Conservation (phyloP, 2,113 vertebrate genomes). For the Apodemus sylvaticus region DNA sequence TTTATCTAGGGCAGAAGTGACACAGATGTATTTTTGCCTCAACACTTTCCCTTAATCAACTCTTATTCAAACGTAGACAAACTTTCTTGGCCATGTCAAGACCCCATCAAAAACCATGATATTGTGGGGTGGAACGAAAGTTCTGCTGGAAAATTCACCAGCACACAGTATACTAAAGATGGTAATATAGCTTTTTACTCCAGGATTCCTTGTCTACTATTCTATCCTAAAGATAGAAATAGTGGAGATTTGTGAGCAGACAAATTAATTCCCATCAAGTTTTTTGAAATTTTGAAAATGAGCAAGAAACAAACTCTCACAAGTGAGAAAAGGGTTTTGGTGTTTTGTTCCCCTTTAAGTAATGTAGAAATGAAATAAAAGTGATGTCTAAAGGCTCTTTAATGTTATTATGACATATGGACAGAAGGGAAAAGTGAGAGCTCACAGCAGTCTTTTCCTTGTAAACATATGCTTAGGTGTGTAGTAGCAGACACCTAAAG, state of each 20-base stretch:
- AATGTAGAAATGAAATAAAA: neutral
- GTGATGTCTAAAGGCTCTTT: neutral
- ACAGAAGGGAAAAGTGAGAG: neutral
- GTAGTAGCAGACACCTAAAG: neutral
- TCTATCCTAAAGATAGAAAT: constrained; percentile 20
- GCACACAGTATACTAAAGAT: neutral
- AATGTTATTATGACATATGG: constrained; percentile 19
- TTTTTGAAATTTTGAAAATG: constrained; percentile 12
- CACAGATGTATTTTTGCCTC: neutral
- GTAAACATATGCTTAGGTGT: neutral
- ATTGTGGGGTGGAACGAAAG: neutral
- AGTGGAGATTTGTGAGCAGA: neutral
- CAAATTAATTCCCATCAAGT: neutral
- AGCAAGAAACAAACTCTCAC: neutral
- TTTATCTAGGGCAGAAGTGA: neutral
- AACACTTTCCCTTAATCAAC: neutral
- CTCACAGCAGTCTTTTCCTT: neutral
- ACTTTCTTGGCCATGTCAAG: neutral
- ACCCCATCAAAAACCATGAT: neutral
- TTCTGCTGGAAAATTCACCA: neutral
- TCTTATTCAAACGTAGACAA: neutral
- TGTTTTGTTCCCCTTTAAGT: neutral
- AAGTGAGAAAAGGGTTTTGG: neutral
- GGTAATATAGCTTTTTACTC: neutral
- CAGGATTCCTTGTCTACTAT: neutral